These are phyloP conservation scores for Lethrus apterus DNA, from an alignment of 1,140 invertebrate genomes.

Conservation along the genomic window DNA sequence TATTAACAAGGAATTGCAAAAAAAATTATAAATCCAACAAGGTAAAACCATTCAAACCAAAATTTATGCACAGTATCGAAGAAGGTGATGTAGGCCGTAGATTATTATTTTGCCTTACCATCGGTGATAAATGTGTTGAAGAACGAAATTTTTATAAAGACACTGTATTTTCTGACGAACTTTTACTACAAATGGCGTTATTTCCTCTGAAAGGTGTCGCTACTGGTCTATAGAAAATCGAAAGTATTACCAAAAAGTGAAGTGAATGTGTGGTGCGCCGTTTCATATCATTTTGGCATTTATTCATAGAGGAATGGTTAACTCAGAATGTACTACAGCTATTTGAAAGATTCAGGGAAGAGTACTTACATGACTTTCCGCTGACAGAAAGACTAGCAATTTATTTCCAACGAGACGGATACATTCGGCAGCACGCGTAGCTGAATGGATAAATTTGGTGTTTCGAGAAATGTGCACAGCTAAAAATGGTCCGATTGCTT, in stretches of 20 bases:
- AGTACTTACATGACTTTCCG: slow-evolving; percentile 1
- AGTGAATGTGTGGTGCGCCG: too few species aligned
- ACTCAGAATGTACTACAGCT: too few species aligned
- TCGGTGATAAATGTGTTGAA: not conserved
- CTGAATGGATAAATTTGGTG: slow-evolving; percentile 4
- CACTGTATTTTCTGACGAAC: too few species aligned
- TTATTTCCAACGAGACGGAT: slow-evolving; percentile 9
- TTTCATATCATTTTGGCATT: too few species aligned
- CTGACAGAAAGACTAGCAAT: slow-evolving; percentile 3
- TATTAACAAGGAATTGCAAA: slow-evolving; percentile 3
- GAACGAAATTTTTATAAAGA: not conserved
- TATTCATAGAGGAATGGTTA: too few species aligned
- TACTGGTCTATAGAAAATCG: too few species aligned
- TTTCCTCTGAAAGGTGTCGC: too few species aligned
- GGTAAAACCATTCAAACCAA: slow-evolving; percentile 8
- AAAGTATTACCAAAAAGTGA: too few species aligned
- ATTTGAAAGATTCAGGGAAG: slow-evolving; percentile 5
- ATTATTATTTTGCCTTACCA: slow-evolving; percentile 7
- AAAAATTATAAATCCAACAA: slow-evolving; percentile 7
- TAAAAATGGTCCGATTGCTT: too few species aligned
- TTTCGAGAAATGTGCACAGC: too few species aligned
- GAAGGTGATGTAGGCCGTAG: not conserved
- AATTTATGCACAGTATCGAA: slow-evolving; percentile 4
- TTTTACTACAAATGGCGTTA: too few species aligned
- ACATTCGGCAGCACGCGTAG: slow-evolving; percentile 8